These are phyloP conservation scores for Brienomyrus longianalis DNA, from an alignment of 2,113 vertebrate species.

Conservation along the genomic window DNA sequence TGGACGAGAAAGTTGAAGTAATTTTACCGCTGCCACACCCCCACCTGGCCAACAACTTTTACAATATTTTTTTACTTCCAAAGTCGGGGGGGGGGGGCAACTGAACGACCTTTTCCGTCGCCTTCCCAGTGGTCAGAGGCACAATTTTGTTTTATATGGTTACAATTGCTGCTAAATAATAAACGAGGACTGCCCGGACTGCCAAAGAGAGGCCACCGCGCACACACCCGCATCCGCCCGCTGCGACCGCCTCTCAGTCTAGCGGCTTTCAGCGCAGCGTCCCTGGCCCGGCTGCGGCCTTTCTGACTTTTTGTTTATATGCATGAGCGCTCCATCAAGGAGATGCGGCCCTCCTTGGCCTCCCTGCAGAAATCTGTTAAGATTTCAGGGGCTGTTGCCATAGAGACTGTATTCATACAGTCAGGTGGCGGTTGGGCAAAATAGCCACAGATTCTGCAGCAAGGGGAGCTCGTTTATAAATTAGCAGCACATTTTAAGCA, in stretches of 20 bases:
- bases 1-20: background rate
- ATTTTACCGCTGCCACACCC: background rate
- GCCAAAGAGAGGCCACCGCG: background rate
- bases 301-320: slow-evolving; percentile 7
- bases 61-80: background rate
- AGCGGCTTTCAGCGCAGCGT: background rate
- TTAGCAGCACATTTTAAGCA: background rate
- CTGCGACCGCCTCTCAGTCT: background rate
- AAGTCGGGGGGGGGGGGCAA: background rate
- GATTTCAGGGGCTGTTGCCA: slow-evolving; percentile 3
- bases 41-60: background rate
- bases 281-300: background rate
- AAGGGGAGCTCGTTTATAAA: background rate
- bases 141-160: background rate
- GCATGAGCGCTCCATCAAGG: background rate
- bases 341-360: background rate
- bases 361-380: slow-evolving; percentile 3
- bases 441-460: background rate
- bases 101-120: background rate
- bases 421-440: slow-evolving; percentile 2
- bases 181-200: background rate
- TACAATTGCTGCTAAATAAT: background rate
- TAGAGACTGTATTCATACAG: slow-evolving; percentile 7
- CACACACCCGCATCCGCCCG: background rate
- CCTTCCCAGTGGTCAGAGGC: background rate